Conservation (phyloP, 1,140 invertebrate genomes). For the Ganaspis sp. region DNA sequence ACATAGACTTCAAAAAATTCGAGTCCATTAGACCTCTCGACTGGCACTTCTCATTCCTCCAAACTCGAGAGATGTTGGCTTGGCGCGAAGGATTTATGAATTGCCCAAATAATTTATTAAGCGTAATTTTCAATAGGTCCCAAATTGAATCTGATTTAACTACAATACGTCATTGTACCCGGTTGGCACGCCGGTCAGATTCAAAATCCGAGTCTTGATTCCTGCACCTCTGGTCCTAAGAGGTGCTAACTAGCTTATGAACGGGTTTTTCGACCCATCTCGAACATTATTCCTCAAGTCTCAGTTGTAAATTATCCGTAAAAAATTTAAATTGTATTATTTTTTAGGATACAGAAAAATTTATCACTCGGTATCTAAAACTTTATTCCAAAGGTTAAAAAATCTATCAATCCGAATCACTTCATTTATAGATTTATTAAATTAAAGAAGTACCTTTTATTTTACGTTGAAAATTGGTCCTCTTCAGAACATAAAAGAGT, state of each 20-base stretch:
- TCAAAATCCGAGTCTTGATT: slow-evolving; percentile 66
- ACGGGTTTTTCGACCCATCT: slow-evolving; percentile 45
- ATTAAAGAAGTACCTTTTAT: no score
- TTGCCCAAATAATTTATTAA: slow-evolving; percentile 77
- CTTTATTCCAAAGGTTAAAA: no score
- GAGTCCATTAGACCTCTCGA: slow-evolving; percentile 64
- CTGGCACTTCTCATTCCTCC: slow-evolving; percentile 49
- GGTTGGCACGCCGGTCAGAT: slow-evolving; percentile 44
- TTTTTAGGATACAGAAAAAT: no score
- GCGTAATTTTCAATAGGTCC: slow-evolving; percentile 76
- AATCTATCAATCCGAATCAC: no score
- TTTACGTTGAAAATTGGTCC: no score
- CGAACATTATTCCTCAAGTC: not conserved
- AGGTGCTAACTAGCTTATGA: slow-evolving; percentile 71
- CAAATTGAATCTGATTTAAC: slow-evolving; percentile 78
- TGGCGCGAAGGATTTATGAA: slow-evolving; percentile 73
- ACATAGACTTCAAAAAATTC: slow-evolving; percentile 32
- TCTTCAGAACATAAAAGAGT: no score
- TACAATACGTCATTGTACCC: slow-evolving; percentile 73
- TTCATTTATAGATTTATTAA: no score
- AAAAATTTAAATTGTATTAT: no score
- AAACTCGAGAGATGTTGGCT: slow-evolving; percentile 45
- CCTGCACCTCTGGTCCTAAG: slow-evolving; percentile 50
- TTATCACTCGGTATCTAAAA: no score
- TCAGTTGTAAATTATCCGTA: not conserved